phyloP scores from a whole-genome alignment of 1,140 invertebrate genomes.

The Leguminivora glycinivorella region DNA sequence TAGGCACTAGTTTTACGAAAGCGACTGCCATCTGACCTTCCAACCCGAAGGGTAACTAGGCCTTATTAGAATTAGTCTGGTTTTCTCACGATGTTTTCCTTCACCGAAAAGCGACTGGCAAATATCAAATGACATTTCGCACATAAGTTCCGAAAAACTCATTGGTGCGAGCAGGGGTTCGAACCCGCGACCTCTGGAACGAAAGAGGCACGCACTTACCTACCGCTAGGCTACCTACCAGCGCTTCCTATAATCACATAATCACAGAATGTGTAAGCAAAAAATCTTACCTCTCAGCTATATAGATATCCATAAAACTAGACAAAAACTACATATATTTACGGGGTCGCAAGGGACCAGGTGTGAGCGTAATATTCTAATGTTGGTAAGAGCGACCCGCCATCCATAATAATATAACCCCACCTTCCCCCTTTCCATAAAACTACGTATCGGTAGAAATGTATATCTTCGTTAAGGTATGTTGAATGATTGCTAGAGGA shows the following conservation, averaged over 20 bases:
- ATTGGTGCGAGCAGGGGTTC: too few relatives aligned
- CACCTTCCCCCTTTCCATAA: conserved; percentile 36
- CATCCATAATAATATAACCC: conserved; percentile 68
- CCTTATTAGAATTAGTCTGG: too few relatives aligned
- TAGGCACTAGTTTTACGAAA: too few relatives aligned
- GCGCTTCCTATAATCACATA: neutral
- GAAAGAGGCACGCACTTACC: too few relatives aligned
- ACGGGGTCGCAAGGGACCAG: conserved; percentile 50
- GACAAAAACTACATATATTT: conserved; percentile 56
- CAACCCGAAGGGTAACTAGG: too few relatives aligned
- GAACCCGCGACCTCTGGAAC: too few relatives aligned
- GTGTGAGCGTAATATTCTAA: conserved; percentile 69
- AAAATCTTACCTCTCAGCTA: neutral
- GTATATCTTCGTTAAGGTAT: conserved; percentile 29
- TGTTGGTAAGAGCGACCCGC: conserved; percentile 59
- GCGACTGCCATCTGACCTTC: too few relatives aligned
- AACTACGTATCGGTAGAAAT: conserved; percentile 29
- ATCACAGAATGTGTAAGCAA: neutral
- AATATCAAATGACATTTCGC: too few relatives aligned
- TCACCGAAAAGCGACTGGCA: too few relatives aligned
- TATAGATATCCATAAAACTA: conserved; percentile 44
- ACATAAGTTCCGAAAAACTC: too few relatives aligned
- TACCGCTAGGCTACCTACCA: too few relatives aligned
- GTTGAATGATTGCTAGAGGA: conserved; percentile 23
- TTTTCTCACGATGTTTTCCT: too few relatives aligned